Evolutionary conservation across 2,113 vertebrate genomes (phyloP), one percentile per base, ranked within the genome.

Genomic region (Zeus faber): DNA sequence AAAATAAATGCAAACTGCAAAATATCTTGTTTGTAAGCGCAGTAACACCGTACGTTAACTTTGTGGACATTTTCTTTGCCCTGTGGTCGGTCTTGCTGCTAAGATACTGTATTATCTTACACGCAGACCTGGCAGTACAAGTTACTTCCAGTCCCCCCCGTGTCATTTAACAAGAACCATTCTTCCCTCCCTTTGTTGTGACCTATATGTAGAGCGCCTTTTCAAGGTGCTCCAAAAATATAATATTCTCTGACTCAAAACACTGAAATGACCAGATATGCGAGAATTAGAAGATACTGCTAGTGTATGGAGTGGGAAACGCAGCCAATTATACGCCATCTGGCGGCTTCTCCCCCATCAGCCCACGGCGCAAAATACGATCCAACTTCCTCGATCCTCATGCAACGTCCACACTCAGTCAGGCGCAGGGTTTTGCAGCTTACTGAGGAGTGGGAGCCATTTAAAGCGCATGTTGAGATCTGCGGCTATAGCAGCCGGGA

Each of bases 381-480:
- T n/a, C n/a, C n/a, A n/a, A n/a, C n/a, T n/a, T n/a, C n/a, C n/a
- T n/a, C n/a, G n/a, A n/a, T n/a, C n/a, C n/a, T n/a, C n/a, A n/a
- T n/a, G n/a, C n/a, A n/a, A n/a, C n/a, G n/a, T n/a, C n/a, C n/a
- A n/a, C n/a, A n/a, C n/a, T n/a, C n/a, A n/a, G n/a, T n/a, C n/a
- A n/a, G n/a, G n/a, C n/a, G n/a, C n/a, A n/a, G n/a, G n/a, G n/a
- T n/a, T n/a, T n/a, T n/a, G n/a, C n/a, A n/a, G n/a, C n/a, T n/a
- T n/a, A n/a, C n/a, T n/a, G n/a, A n/a, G n/a, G n/a, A n/a, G n/a
- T n/a, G n/a, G n/a, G n/a, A n/a, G n/a, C n/a, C n/a, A n/a, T n/a
- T n/a, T n/a, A n/a, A n/a, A n/a, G n/a, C n/a, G n/a, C n/a, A n/a
- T 9, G 27, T 82, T 80, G 11, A 81, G 72, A 76, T 64, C 8